Evolutionary conservation across 92 coral and sea anemone species (phyloP), one percentile per base, ranked within the genome.

Genomic region (Phymanthus crucifer): DNA sequence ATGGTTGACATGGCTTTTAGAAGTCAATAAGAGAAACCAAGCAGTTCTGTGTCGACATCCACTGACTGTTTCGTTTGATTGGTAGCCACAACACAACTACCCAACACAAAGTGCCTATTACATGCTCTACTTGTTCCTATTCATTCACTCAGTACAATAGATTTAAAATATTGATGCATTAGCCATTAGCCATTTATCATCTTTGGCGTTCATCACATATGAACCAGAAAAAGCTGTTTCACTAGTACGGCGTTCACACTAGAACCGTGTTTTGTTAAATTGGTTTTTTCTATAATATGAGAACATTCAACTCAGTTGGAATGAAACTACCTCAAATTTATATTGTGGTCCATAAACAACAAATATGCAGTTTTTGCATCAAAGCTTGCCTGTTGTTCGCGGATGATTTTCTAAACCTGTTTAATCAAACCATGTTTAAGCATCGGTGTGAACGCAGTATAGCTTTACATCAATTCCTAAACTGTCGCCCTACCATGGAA

Each of bases 161-260:
- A 54, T n/a, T 54, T 54, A 9, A 21, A 54, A 21, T 6, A 21
- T 29, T 54, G n/a, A 54, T n/a, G n/a, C n/a, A n/a, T n/a, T n/a
- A n/a, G n/a, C n/a, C n/a, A n/a, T 54, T 54, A 54, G n/a, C 64
- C 27, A 54, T 54, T 54, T 54, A 54, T 54, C 64, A 54, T n/a
- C 10, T 0, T 4, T 54, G 10, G 27, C 64, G n/a, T 21, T 14
- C 31, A 54, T 8, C 27, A 8, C 21, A 54, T 21, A 54, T 21
- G 24, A 54, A 24, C 64, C 64, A 21, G 8, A 54, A 54, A 11
- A 14, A 5, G 14, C 1, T 43, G 48, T 43, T 1, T 43, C 10
- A 10, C 48, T 43, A 43, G n/a, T n/a, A n/a, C n/a, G n/a, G n/a
- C n/a, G n/a, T n/a, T n/a, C n/a, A n/a, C n/a, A n/a, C n/a, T n/a